Base-by-base conservation (phyloP, 2,113 vertebrate genomes). In the Perca flavescens region DNA sequence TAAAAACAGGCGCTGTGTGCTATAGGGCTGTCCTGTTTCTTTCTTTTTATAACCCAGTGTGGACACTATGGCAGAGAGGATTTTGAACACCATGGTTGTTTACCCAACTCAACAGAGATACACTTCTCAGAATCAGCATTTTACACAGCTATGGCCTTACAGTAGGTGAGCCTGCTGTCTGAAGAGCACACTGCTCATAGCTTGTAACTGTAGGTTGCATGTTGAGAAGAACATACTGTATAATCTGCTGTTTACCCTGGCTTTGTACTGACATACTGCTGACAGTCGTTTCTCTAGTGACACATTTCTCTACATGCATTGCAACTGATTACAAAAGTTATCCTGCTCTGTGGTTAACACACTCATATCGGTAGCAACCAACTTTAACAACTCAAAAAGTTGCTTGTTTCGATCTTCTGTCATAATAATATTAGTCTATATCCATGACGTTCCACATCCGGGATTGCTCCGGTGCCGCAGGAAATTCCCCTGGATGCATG, bases 1-100 rank as follows among this genome's bases (percentile, higher is more conserved):
- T 94, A 93, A 85, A 86, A 86, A 46, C 68, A 14, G 66, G 81
- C 25, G 11, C 54, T 71, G 76, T 79, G 86, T 78, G 83, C 82
- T 89, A 75, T 91, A 88, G 61, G 73, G 82, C 76, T 64, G 76
- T 83, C 71, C 53, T 58, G 65, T 70, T 60, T 75, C 0, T 7
- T 72, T 88, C 86, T 93, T 93, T 93, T 92, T 93, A 90, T 93
- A 93, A 89, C 88, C 75, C 73, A 2, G 70, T 63, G 62, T 49
- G 77, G 89, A 91, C 85, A 83, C 62, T 57, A 54, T 87, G 83
- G 85, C 83, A 75, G 74, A 62, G 61, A 80, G 80, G 86, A 79
- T 85, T 91, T 84, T 66, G 83, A 89, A 89, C 89, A 79, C 82
- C 76, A 86, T 83, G 60, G 72, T 76, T 91, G 88, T 92, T 93